Conservation (phyloP, 1,140 invertebrate species). For the Paracyclopina nana region DNA sequence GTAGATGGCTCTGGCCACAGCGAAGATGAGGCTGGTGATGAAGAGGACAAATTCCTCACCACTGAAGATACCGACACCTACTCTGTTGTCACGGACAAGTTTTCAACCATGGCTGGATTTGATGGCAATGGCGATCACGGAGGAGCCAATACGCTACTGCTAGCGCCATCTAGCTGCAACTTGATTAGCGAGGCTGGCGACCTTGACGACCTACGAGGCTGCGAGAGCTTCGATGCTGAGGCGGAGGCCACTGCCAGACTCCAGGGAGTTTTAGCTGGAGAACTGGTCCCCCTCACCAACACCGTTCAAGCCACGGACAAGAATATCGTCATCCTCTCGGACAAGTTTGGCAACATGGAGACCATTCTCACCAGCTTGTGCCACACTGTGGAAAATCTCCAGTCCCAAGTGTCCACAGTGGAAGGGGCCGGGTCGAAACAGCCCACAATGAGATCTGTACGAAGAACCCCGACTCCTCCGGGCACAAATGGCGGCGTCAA, state of each 20-base stretch:
- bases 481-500: too few relatives aligned
- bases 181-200: too few relatives aligned
- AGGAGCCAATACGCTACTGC: too few relatives aligned
- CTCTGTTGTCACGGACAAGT: conserved; percentile 13
- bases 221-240: too few relatives aligned
- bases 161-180: too few relatives aligned
- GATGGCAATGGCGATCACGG: too few relatives aligned
- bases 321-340: not conserved
- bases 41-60: conserved; percentile 13
- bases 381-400: not conserved
- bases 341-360: not conserved
- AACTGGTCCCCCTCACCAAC: not conserved
- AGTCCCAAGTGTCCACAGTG: not conserved
- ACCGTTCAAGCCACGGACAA: not conserved
- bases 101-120: conserved; percentile 9
- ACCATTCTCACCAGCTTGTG: not conserved
- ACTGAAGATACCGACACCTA: conserved; percentile 8
- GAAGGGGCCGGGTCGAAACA: not conserved
- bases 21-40: too few relatives aligned
- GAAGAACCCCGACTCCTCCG: too few relatives aligned
- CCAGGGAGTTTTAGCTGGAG: not conserved
- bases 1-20: too few relatives aligned
- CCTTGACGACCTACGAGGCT: too few relatives aligned
- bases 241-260: too few relatives aligned
- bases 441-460: not conserved